These are phyloP conservation scores for Keiferia lycopersicella DNA, from an alignment of 2,888 invertebrate species.

Conservation along the genomic window DNA sequence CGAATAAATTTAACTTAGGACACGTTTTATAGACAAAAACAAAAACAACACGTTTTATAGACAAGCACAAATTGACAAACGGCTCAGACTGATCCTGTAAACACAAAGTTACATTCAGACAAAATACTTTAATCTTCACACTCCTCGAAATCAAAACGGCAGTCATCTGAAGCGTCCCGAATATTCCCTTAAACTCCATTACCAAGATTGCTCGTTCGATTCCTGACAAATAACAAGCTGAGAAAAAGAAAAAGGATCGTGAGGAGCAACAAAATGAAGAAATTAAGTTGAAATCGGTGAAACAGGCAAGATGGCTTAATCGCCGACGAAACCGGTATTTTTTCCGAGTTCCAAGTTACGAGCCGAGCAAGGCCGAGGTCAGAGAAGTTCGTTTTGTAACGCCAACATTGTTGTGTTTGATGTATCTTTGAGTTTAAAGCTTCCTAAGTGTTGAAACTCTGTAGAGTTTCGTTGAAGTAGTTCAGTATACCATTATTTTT, in stretches of 20 bases:
- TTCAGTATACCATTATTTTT: too few relatives aligned
- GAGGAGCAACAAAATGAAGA: slow-evolving; percentile 68
- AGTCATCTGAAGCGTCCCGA: slow-evolving; percentile 31
- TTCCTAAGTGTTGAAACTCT: slow-evolving; percentile 1
- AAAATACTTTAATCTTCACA: slow-evolving; percentile 16
- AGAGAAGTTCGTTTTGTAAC: slow-evolving; percentile 31
- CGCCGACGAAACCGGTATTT: slow-evolving; percentile 61
- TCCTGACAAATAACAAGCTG: slow-evolving; percentile 45
- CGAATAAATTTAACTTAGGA: too few relatives aligned
- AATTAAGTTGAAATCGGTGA: slow-evolving; percentile 73
- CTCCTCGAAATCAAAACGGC: slow-evolving; percentile 22
- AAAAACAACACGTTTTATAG: too few relatives aligned
- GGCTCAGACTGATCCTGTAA: neutral
- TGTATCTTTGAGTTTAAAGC: slow-evolving; percentile 28
- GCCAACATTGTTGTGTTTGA: slow-evolving; percentile 49
- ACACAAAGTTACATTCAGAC: neutral
- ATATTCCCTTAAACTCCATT: slow-evolving; percentile 53
- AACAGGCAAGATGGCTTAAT: slow-evolving; percentile 73
- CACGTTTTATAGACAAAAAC: neutral
- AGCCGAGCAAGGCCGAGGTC: slow-evolving; percentile 35
- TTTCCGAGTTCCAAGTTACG: slow-evolving; percentile 48
- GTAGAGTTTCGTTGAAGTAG: too few relatives aligned
- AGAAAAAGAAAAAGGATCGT: slow-evolving; percentile 46
- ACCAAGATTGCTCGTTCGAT: slow-evolving; percentile 69
- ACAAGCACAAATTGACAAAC: neutral